phyloP scores from a whole-genome alignment of 2,888 invertebrate species.

The Tachina fera region DNA sequence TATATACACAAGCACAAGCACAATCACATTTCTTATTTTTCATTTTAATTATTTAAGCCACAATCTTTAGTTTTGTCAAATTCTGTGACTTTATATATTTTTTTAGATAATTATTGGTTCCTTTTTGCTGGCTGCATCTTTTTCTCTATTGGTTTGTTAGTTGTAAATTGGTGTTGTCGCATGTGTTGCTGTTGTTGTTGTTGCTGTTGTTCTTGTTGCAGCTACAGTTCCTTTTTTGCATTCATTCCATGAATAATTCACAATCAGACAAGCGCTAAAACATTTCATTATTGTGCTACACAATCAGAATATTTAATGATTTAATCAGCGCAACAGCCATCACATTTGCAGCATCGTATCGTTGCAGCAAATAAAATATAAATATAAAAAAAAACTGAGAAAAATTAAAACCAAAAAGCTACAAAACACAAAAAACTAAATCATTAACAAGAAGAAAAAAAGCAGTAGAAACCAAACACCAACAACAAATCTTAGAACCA shows the following conservation, averaged over 20 bases:
- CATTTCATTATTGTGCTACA: conserved; percentile 83
- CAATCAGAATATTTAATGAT: conserved; percentile 82
- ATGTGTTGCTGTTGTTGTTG: conserved; percentile 37
- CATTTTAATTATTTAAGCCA: conserved; percentile 57
- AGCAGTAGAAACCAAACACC: conserved; percentile 23
- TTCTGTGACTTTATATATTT: conserved; percentile 31
- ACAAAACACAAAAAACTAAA: conserved; percentile 28
- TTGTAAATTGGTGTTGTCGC: conserved; percentile 52
- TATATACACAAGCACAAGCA: background rate
- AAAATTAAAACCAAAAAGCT: conserved; percentile 43
- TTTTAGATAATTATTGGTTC: conserved; percentile 61
- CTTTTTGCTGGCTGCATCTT: conserved; percentile 8
- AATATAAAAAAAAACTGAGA: background rate
- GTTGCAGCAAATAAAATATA: conserved; percentile 42
- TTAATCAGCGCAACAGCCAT: conserved; percentile 75
- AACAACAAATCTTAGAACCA: conserved; percentile 45
- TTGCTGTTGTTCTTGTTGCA: conserved; percentile 16
- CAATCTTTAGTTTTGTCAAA: conserved; percentile 53
- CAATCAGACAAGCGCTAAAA: conserved; percentile 82
- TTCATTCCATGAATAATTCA: conserved; percentile 82
- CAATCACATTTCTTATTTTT: conserved; percentile 22
- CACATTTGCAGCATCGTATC: conserved; percentile 71
- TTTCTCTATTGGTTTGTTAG: conserved; percentile 57
- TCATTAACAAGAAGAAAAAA: conserved; percentile 20
- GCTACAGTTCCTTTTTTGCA: conserved; percentile 72